Conservation (phyloP, 2,888 invertebrate genomes). For the Heteropelma amictum region DNA sequence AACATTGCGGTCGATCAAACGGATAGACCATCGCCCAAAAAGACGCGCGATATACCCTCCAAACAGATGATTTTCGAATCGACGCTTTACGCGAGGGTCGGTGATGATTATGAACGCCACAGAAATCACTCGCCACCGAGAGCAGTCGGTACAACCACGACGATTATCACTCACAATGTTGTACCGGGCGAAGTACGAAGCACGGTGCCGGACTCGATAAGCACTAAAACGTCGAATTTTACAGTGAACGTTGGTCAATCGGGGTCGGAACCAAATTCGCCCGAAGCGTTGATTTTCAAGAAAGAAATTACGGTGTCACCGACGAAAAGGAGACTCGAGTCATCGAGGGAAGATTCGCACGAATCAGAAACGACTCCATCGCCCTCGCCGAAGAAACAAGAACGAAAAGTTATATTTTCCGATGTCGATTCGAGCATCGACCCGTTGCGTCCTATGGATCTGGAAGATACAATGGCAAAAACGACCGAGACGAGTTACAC, state of each 20-base stretch:
- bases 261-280: not conserved
- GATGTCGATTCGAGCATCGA: not conserved
- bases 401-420: conserved; percentile 21
- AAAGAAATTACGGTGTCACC: conserved; percentile 15
- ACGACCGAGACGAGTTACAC: conserved; percentile 50
- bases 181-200: conserved; percentile 46
- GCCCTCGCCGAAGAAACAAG: conserved; percentile 44
- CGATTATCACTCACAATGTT: conserved; percentile 67
- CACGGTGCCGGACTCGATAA: conserved; percentile 4
- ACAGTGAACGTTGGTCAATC: not conserved
- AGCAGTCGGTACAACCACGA: conserved; percentile 70
- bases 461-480: conserved; percentile 2
- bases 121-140: conserved; percentile 53
- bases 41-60: conserved; percentile 62
- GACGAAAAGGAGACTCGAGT: conserved; percentile 11
- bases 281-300: conserved; percentile 8
- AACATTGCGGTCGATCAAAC: conserved; percentile 49
- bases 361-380: conserved; percentile 21
- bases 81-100: conserved; percentile 63
- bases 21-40: conserved; percentile 60
- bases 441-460: conserved; percentile 5
- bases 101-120: conserved; percentile 27
- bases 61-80: conserved; percentile 67
- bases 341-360: conserved; percentile 9
- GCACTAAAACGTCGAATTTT: not conserved